Percentiles rank a stretch among this genome's conserved stretches.
Evolutionary conservation across 2,888 invertebrate genomes (phyloP).

Genomic region (Villa cingulata): DNA sequence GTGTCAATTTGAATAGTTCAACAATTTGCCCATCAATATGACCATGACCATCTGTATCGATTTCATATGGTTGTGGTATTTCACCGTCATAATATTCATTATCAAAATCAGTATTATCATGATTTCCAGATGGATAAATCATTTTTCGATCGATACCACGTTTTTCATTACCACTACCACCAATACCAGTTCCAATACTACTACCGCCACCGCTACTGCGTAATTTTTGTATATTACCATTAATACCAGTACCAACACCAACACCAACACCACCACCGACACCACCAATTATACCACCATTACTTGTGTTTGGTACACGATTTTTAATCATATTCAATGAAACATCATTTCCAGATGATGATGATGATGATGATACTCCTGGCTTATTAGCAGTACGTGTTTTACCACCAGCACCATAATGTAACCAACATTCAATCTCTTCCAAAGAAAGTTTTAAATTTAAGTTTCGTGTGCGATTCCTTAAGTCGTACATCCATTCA

Average conservation of each 20-base stretch:
- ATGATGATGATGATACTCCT: neutral
- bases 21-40: constrained; percentile 12
- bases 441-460: constrained; percentile 55
- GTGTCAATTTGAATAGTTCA: constrained; percentile 42
- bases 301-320: constrained; percentile 6
- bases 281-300: neutral
- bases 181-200: neutral
- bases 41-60: constrained; percentile 10
- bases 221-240: neutral
- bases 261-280: too few relatives aligned
- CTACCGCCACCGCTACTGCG: too few relatives aligned
- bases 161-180: constrained; percentile 5
- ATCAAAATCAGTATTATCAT: constrained; percentile 12
- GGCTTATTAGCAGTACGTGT: neutral
- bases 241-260: neutral
- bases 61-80: constrained; percentile 13
- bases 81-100: constrained; percentile 17
- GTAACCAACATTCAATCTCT: constrained; percentile 53
- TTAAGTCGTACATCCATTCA: constrained; percentile 62
- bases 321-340: constrained; percentile 14
- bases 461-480: constrained; percentile 59
- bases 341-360: constrained; percentile 13
- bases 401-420: constrained; percentile 23
- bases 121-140: too few relatives aligned
- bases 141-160: constrained; percentile 11